phyloP scores from a whole-genome alignment of 2,113 vertebrate species.

The Anser brachyrhynchus region DNA sequence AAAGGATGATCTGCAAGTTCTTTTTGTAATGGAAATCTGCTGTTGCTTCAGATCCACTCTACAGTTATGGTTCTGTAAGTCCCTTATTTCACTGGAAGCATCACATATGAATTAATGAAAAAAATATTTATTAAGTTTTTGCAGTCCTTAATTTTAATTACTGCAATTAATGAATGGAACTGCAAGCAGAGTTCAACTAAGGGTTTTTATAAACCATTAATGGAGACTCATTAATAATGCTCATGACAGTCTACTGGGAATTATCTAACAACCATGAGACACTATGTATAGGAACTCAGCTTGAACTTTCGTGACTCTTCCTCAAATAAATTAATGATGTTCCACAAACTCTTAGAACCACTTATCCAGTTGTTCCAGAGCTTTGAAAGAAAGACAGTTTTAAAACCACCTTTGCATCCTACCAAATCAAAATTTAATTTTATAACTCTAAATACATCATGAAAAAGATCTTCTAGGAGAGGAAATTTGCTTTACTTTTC shows the following conservation, averaged over 20 bases:
- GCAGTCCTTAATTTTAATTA: constrained; percentile 59
- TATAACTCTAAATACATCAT: not conserved
- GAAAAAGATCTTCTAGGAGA: not conserved
- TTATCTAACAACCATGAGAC: constrained; percentile 24
- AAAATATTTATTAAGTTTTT: constrained; percentile 45
- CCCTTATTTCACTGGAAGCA: not conserved
- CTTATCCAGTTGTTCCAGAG: not conserved
- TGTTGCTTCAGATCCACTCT: not conserved
- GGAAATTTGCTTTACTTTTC: not conserved
- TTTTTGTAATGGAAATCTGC: not conserved
- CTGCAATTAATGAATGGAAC: constrained; percentile 61
- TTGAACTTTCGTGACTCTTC: constrained; percentile 5
- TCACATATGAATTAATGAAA: not conserved
- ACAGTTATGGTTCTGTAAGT: not conserved
- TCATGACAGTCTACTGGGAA: constrained; percentile 7
- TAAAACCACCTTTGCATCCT: not conserved
- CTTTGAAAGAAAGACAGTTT: not conserved
- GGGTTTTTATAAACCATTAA: constrained; percentile 69
- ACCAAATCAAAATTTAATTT: not conserved
- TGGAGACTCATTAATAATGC: constrained; percentile 51
- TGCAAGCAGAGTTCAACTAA: constrained; percentile 37
- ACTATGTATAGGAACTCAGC: not conserved
- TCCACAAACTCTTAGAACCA: not conserved
- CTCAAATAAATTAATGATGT: constrained; percentile 2
- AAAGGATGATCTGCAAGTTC: not conserved